phyloP scores from a whole-genome alignment of 30 jellyfish, hydroid and myxozoan genomes.

The Calvadosia cruxmelitensis region DNA sequence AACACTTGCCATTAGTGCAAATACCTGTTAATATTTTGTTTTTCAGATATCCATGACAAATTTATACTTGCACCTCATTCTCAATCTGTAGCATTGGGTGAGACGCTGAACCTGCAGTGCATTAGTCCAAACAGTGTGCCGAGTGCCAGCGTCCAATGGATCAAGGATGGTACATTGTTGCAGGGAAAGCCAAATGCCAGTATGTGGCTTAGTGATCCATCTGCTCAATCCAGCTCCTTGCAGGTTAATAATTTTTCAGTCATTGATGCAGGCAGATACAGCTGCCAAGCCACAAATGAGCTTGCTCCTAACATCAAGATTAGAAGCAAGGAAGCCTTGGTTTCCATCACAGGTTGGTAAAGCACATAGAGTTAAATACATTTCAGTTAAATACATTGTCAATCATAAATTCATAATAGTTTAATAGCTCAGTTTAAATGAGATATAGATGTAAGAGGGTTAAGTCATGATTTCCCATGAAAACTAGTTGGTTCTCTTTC shows the following conservation, averaged over 20 bases:
- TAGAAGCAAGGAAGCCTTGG: constrained; percentile 17
- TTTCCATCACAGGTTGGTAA: constrained; percentile 34
- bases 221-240: constrained; percentile 13
- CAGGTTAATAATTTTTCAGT: constrained; percentile 12
- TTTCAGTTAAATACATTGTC: no score
- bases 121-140: constrained; percentile 60
- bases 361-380: no score
- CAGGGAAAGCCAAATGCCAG: constrained; percentile 26
- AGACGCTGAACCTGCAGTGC: constrained; percentile 31
- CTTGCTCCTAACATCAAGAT: constrained; percentile 17
- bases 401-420: no score
- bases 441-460: no score
- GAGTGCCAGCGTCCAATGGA: constrained; percentile 43
- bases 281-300: constrained; percentile 30
- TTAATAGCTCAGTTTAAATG: no score
- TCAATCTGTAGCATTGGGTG: constrained; percentile 30
- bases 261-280: constrained; percentile 31
- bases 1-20: no score
- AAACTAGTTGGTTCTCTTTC: no score
- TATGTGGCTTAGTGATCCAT: constrained; percentile 3
- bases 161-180: constrained; percentile 22
- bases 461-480: no score
- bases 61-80: constrained; percentile 35
- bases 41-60: constrained; percentile 24
- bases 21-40: no score